These are phyloP conservation scores for Chascanopsetta lugubris DNA, from an alignment of 2,113 vertebrate species.

Conservation along the genomic window DNA sequence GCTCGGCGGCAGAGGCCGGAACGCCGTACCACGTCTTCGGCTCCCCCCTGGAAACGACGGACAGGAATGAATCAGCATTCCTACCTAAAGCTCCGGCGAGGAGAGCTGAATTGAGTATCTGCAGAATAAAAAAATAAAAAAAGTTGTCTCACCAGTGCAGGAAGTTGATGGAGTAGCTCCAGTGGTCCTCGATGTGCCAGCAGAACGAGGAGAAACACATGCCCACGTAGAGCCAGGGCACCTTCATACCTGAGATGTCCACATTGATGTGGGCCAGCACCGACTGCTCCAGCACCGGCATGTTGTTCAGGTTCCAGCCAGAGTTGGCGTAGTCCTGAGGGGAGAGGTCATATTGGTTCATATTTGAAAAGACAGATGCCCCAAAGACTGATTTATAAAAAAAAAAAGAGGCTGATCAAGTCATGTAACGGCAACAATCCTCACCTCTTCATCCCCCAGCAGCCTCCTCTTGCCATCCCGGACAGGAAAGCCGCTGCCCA, in stretches of 20 bases:
- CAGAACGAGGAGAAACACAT: conserved; percentile 99
- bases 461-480: conserved; percentile 90
- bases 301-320: conserved; percentile 98
- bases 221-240: conserved; percentile 97
- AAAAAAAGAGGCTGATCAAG: no score
- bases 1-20: conserved; percentile 94
- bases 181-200: conserved; percentile 99
- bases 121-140: no score
- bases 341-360: not conserved
- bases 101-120: not conserved
- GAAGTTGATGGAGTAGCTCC: conserved; percentile 99
- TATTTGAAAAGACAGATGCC: no score
- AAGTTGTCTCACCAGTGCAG: conserved; percentile 88
- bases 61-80: not conserved
- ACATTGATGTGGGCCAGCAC: conserved; percentile 96
- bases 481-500: conserved; percentile 95
- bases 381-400: no score
- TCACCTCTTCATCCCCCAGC: conserved; percentile 94
- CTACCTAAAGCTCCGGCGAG: not conserved
- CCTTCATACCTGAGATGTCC: conserved; percentile 99
- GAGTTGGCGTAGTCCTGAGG: conserved; percentile 93
- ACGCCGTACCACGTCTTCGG: conserved; percentile 98
- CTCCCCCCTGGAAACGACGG: conserved; percentile 86
- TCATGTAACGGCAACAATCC: not conserved
- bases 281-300: conserved; percentile 97